These are phyloP conservation scores for Branchinecta sandiegonensis DNA, from an alignment of 2,888 invertebrate genomes.

Conservation along the genomic window DNA sequence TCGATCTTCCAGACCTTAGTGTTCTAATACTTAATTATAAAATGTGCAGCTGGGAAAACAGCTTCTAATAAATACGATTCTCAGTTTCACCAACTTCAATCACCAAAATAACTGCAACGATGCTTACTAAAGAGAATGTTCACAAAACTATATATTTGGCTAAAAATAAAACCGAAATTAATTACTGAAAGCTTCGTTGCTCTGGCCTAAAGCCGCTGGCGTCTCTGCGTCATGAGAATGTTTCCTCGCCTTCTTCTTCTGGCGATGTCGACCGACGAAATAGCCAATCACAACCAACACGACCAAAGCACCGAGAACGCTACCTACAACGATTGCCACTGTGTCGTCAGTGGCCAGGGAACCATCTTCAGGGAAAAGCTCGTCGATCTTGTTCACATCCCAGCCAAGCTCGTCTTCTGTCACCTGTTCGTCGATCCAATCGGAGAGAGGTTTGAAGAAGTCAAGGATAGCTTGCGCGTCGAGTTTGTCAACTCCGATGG, in stretches of 20 bases:
- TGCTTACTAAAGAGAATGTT: too few relatives aligned
- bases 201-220: too few relatives aligned
- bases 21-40: too few relatives aligned
- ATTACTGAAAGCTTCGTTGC: too few relatives aligned
- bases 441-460: slow-evolving; percentile 72
- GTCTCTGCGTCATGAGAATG: too few relatives aligned
- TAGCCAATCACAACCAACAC: slow-evolving; percentile 28
- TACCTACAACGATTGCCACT: slow-evolving; percentile 28
- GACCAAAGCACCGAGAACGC: slow-evolving; percentile 27
- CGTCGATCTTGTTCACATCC: slow-evolving; percentile 2
- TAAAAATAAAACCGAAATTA: too few relatives aligned
- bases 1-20: too few relatives aligned
- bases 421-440: slow-evolving; percentile 62
- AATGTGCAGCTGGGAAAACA: too few relatives aligned
- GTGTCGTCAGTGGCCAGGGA: slow-evolving; percentile 19
- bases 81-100: too few relatives aligned
- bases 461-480: slow-evolving; percentile 68
- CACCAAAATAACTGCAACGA: too few relatives aligned
- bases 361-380: slow-evolving; percentile 9
- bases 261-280: slow-evolving; percentile 26
- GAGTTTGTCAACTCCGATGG: slow-evolving; percentile 61
- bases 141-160: too few relatives aligned
- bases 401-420: slow-evolving; percentile 50
- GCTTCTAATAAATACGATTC: too few relatives aligned
- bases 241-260: background rate